Conservation (phyloP, 2,888 invertebrate genomes). For the Ornithoptera priamus region DNA sequence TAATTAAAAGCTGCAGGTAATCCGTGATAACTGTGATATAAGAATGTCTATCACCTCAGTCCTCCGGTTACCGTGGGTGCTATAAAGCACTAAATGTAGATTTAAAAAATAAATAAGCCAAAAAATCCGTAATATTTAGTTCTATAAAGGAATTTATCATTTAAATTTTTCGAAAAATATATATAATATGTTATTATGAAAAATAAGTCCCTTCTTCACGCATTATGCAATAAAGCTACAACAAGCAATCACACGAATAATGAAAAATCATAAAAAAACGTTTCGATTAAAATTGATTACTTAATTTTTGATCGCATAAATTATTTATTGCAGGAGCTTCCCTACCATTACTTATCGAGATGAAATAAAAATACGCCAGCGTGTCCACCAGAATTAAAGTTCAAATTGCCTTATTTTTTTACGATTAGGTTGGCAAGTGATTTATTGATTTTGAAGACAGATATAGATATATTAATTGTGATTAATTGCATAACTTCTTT, state of each 20-base stretch:
- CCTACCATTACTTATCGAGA: conserved; percentile 59
- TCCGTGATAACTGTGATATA: too few species aligned
- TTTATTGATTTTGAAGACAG: conserved; percentile 55
- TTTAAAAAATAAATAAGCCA: too few species aligned
- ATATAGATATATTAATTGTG: background rate
- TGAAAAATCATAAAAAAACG: background rate
- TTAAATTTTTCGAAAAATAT: too few species aligned
- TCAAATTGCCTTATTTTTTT: conserved; percentile 63
- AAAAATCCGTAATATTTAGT: too few species aligned
- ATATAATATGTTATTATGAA: too few species aligned
- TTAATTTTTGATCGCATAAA: conserved; percentile 62
- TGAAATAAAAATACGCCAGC: conserved; percentile 64
- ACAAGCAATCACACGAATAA: background rate
- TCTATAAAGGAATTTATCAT: too few species aligned
- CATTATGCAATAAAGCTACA: too few species aligned
- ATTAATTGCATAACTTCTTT: background rate
- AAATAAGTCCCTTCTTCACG: too few species aligned
- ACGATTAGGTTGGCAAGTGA: conserved; percentile 56
- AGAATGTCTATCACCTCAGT: too few species aligned
- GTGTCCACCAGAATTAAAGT: conserved; percentile 70
- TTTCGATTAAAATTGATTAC: conserved; percentile 48
- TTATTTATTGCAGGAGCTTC: conserved; percentile 53
- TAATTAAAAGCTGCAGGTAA: too few species aligned
- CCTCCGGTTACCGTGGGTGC: too few species aligned
- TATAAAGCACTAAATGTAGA: too few species aligned